Conservation (phyloP, 1,140 invertebrate genomes). For the Leptopilina clavipes region DNA sequence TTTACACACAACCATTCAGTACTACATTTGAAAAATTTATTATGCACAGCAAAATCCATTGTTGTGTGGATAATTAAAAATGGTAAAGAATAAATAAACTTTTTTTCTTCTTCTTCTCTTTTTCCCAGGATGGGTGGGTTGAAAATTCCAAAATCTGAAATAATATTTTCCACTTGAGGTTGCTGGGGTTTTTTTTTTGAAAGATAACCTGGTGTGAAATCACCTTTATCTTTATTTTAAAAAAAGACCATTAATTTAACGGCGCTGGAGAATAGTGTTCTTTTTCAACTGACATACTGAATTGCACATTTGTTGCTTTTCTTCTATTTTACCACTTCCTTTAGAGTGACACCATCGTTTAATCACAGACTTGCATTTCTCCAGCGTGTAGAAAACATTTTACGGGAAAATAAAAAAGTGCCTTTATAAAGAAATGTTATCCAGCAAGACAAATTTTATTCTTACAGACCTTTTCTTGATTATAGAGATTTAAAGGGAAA, state of each 20-base stretch:
- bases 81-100: too few species aligned
- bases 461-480: neutral
- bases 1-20: too few species aligned
- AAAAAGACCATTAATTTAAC: conserved; percentile 20
- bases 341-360: conserved; percentile 11
- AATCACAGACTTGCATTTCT: conserved; percentile 16
- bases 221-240: conserved; percentile 16
- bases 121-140: too few species aligned
- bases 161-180: neutral
- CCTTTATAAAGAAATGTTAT: neutral
- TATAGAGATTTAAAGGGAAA: neutral
- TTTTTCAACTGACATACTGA: conserved; percentile 19
- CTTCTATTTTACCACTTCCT: conserved; percentile 12
- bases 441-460: neutral
- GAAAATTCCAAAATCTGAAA: neutral
- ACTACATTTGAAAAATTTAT: too few species aligned
- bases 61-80: too few species aligned
- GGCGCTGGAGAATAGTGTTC: neutral
- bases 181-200: neutral
- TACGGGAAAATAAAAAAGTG: neutral
- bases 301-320: conserved; percentile 19
- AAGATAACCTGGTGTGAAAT: neutral
- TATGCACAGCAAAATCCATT: too few species aligned
- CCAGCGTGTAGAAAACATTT: conserved; percentile 4
- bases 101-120: too few species aligned